phyloP scores from a whole-genome alignment of 2,888 invertebrate genomes.

The Eilema depressum region DNA sequence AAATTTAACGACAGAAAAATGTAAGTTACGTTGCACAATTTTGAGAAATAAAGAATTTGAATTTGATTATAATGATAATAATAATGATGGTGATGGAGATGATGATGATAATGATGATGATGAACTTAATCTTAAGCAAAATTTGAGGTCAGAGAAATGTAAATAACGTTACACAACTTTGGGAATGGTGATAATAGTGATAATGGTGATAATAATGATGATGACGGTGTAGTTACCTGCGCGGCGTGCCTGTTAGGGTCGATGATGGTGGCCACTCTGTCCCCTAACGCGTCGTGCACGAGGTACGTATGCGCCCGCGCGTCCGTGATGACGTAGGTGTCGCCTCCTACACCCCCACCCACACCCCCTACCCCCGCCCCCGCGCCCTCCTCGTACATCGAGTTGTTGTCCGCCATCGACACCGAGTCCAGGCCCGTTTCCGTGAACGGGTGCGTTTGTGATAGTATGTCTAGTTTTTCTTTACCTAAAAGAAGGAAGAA shows the following conservation, averaged over 20 bases:
- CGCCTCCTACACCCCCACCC: slow-evolving; percentile 27
- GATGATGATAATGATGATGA: no score
- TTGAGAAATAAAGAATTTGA: no score
- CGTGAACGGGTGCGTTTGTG: slow-evolving; percentile 52
- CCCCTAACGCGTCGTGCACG: slow-evolving; percentile 71
- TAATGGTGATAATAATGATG: no score
- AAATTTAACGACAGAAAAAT: no score
- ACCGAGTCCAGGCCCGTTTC: slow-evolving; percentile 65
- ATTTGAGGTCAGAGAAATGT: no score
- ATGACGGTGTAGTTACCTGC: not conserved
- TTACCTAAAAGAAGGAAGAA: slow-evolving; percentile 54
- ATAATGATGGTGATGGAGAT: no score
- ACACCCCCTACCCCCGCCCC: slow-evolving; percentile 55
- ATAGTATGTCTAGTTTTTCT: slow-evolving; percentile 68
- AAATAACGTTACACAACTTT: no score
- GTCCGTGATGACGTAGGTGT: slow-evolving; percentile 81
- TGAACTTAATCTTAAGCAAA: no score
- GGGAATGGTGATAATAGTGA: no score
- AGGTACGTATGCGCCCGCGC: slow-evolving; percentile 71
- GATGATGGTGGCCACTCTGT: slow-evolving; percentile 64
- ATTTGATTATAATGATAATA: no score
- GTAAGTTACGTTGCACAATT: no score
- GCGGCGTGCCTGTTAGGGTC: slow-evolving; percentile 48
- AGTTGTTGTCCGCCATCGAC: slow-evolving; percentile 56
- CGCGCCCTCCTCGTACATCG: slow-evolving; percentile 46